Evolutionary conservation across 2,113 vertebrate species (phyloP), one percentile per base, ranked within the genome.

Genomic region (Asarcornis scutulata): DNA sequence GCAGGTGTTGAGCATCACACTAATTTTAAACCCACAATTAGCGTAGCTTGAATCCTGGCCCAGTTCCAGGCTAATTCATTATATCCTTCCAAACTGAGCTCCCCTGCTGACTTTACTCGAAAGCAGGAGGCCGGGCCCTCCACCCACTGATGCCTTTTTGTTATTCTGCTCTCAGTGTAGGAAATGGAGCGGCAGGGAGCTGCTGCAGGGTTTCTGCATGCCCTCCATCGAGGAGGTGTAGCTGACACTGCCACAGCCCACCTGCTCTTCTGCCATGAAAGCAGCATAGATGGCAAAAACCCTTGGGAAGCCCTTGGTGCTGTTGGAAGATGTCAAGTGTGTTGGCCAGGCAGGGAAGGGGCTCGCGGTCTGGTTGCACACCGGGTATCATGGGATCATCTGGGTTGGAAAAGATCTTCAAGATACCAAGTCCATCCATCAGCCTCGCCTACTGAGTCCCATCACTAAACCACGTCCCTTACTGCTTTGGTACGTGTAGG

Each of bases 1-100:
- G 85, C 86, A 78, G 86, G 86, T 96, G 90, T 77, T 96, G 91
- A 93, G 77, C 64, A 40, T 96, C 93, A 90, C 76, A 78, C 75
- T 96, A 88, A 93, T 92, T 94, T 94, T 82, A 95, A 96, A 88
- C 42, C 64, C 63, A 53, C 88, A 79, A 96, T 96, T 90, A 93
- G 53, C 58, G 62, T 88, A 86, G 90, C 80, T 81, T 81, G 69
- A 94, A 44, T 86, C 88, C 69, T 95, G 88, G 83, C 71, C 53
- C 44, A 84, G 48, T 82, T 92, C 88, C 95, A 92, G 58, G 71
- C 93, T 75, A 75, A 90, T 93, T 93, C 38, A 73, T 82, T 92
- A 48, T 91, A 38, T 73, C 76, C 44, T 64, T 72, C 82, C 80
- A 73, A 86, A 89, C 0, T 0, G 77, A 74, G 38, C 73, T 31